Conservation (phyloP, 2,113 vertebrate genomes). For the Rhinoderma darwinii region DNA sequence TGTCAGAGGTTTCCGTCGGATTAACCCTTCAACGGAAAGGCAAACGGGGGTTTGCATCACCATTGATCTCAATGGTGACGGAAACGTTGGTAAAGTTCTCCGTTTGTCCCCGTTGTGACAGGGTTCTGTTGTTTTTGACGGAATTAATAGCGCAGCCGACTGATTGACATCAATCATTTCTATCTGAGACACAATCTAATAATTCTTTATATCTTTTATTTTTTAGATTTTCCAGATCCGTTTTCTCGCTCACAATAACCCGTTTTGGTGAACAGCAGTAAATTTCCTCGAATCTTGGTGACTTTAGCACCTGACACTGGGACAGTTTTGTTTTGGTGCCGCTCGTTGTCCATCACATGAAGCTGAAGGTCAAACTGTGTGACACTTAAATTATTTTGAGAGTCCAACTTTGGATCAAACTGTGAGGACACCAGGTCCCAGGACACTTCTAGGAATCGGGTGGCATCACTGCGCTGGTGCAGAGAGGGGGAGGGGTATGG, state of each 20-base stretch:
- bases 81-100: too few relatives aligned
- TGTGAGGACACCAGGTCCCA: conserved; percentile 49
- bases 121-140: too few relatives aligned
- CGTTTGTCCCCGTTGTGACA: too few relatives aligned
- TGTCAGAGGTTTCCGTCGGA: too few relatives aligned
- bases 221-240: not conserved
- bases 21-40: too few relatives aligned
- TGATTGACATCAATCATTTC: not conserved
- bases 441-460: conserved; percentile 50
- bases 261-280: not conserved
- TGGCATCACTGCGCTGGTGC: not conserved
- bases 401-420: not conserved
- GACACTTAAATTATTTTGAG: conserved; percentile 7
- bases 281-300: not conserved
- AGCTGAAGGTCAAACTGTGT: conserved; percentile 7
- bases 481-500: not conserved
- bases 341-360: conserved; percentile 8
- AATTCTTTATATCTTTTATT: not conserved
- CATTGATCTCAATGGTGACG: too few relatives aligned
- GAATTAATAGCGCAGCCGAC: too few relatives aligned
- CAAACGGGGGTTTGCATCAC: too few relatives aligned
- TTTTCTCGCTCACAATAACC: not conserved
- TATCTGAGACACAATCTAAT: too few relatives aligned
- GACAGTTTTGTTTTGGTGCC: not conserved
- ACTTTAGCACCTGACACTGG: not conserved